A percentile compares a stretch with the other conserved stretches of the same genome.
phyloP scores from a whole-genome alignment of 2,113 vertebrate species.

The Actinemys pallida region DNA sequence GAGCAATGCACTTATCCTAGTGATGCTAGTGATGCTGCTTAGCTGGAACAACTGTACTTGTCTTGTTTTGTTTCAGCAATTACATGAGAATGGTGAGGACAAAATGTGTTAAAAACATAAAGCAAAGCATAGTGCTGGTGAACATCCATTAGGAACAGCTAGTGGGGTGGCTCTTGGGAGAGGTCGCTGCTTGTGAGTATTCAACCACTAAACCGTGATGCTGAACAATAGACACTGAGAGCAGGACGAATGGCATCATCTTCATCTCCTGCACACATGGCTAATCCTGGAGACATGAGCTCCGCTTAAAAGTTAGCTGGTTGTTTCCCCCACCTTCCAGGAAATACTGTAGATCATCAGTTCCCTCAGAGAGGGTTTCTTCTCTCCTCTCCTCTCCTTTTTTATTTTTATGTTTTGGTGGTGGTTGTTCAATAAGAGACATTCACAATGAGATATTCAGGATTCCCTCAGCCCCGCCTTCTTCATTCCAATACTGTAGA shows the following conservation, averaged over 20 bases:
- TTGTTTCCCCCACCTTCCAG: not conserved
- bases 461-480: not conserved
- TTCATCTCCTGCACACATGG: not conserved
- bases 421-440: not conserved
- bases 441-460: not conserved
- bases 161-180: slow-evolving; percentile 46
- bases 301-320: not conserved
- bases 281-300: not conserved
- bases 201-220: slow-evolving; percentile 1
- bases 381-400: accelerated
- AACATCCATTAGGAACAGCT: slow-evolving; percentile 45
- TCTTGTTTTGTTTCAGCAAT: slow-evolving; percentile 36
- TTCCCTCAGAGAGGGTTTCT: not conserved
- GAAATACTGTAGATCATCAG: not conserved
- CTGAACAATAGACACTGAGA: slow-evolving; percentile 40
- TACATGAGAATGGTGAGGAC: not conserved
- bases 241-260: slow-evolving; percentile 9
- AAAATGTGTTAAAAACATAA: slow-evolving; percentile 30
- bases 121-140: not conserved
- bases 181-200: slow-evolving; percentile 19
- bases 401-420: not conserved
- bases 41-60: not conserved
- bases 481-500: not conserved
- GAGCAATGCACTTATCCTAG: not conserved
- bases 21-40: not conserved